phyloP scores from a whole-genome alignment of 2,797 vertebrate species.

The Acanthurus leucopareius region DNA sequence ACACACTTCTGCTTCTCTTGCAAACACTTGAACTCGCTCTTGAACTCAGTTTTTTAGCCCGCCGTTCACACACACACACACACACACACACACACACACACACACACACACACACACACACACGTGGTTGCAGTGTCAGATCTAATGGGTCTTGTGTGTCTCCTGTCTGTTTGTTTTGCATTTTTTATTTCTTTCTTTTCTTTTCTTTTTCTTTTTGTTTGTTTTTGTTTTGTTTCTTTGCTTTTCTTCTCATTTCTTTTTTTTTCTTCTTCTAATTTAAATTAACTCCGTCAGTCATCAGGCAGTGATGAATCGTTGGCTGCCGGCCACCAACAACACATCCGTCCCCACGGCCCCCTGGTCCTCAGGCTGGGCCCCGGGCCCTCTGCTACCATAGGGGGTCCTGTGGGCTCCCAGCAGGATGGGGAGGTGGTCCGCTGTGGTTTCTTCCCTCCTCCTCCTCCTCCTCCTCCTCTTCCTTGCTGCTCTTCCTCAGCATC shows the following conservation, averaged over 20 bases:
- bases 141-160: conserved; percentile 63
- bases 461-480: conserved; percentile 73
- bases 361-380: conserved; percentile 77
- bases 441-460: conserved; percentile 80
- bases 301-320: conserved; percentile 82
- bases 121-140: conserved; percentile 35
- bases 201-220: conserved; percentile 26
- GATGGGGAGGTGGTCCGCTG: conserved; percentile 79
- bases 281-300: conserved; percentile 81
- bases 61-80: too few species aligned
- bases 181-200: conserved; percentile 8
- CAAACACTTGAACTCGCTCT: conserved; percentile 7
- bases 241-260: too few species aligned
- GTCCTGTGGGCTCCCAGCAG: conserved; percentile 71
- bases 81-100: too few species aligned
- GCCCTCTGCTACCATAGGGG: conserved; percentile 76
- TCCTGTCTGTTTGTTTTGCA: conserved; percentile 46
- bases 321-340: conserved; percentile 68
- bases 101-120: too few species aligned
- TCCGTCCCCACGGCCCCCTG: conserved; percentile 66
- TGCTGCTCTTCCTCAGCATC: conserved; percentile 77
- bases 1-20: not conserved
- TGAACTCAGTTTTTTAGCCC: not conserved
- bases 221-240: conserved; percentile 30
- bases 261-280: conserved; percentile 37